A percentile compares a stretch with the other conserved stretches of the same genome.
Evolutionary conservation across 2,797 vertebrate genomes (phyloP).

Genomic region (Phrynocephalus forsythii): DNA sequence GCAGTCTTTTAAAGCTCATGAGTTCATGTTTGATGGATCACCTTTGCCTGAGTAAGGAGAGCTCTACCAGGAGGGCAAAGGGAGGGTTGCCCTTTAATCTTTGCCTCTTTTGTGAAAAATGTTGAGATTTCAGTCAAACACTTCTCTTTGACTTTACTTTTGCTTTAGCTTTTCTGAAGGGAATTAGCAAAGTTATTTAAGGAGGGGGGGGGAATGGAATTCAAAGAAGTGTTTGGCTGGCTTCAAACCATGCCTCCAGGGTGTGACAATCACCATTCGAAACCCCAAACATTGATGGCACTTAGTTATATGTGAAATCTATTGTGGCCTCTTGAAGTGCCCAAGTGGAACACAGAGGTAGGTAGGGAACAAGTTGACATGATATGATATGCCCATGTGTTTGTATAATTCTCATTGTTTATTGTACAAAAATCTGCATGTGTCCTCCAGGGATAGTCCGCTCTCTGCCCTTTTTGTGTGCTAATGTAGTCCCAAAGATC

Average conservation of each 20-base stretch:
- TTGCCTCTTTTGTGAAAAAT: constrained; percentile 8
- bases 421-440: background rate
- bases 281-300: background rate
- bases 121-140: constrained; percentile 16
- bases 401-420: background rate
- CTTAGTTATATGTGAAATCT: too few relatives aligned
- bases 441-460: background rate
- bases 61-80: constrained; percentile 33
- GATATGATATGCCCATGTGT: background rate
- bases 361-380: background rate
- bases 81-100: constrained; percentile 28
- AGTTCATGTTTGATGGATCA: constrained; percentile 37
- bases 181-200: background rate
- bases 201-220: background rate
- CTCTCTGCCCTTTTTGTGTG: background rate
- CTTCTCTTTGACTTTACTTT: constrained; percentile 25
- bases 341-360: background rate
- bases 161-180: constrained; percentile 23
- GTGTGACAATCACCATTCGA: background rate
- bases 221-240: constrained; percentile 16
- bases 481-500: background rate
- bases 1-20: constrained; percentile 16
- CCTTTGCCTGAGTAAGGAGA: constrained; percentile 23
- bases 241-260: background rate
- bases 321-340: background rate